Conservation (phyloP, 2,888 invertebrate genomes). For the Pherbina coryleti region DNA sequence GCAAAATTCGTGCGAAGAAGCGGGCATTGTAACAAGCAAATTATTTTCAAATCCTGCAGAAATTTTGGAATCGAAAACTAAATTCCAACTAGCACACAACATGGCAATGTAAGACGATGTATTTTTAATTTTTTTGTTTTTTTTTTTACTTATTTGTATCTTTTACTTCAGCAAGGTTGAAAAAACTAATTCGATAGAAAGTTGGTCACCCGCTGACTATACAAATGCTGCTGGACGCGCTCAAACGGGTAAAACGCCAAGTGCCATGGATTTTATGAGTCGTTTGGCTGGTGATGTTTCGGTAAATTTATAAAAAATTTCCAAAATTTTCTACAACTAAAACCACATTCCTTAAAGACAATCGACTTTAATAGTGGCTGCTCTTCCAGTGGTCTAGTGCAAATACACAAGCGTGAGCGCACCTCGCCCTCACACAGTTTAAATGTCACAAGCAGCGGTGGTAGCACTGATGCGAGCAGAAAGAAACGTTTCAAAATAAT, state of each 20-base stretch:
- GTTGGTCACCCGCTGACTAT: constrained; percentile 66
- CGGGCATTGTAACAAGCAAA: constrained; percentile 47
- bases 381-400: constrained; percentile 63
- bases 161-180: constrained; percentile 65
- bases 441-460: constrained; percentile 7
- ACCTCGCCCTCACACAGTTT: constrained; percentile 61
- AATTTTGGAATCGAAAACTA: constrained; percentile 50
- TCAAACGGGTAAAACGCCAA: constrained; percentile 65
- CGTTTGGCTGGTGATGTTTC: constrained; percentile 70
- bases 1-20: constrained; percentile 46
- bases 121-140: neutral
- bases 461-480: constrained; percentile 37
- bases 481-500: constrained; percentile 64
- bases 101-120: constrained; percentile 50
- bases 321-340: neutral
- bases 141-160: neutral
- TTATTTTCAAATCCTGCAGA: constrained; percentile 51
- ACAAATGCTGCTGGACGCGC: constrained; percentile 56
- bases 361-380: constrained; percentile 65
- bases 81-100: constrained; percentile 53
- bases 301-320: constrained; percentile 40
- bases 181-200: constrained; percentile 61
- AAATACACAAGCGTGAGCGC: constrained; percentile 72
- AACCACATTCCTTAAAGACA: constrained; percentile 51
- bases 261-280: constrained; percentile 74